Conservation (phyloP, 1,140 invertebrate genomes). For the Whitmania pigra region DNA sequence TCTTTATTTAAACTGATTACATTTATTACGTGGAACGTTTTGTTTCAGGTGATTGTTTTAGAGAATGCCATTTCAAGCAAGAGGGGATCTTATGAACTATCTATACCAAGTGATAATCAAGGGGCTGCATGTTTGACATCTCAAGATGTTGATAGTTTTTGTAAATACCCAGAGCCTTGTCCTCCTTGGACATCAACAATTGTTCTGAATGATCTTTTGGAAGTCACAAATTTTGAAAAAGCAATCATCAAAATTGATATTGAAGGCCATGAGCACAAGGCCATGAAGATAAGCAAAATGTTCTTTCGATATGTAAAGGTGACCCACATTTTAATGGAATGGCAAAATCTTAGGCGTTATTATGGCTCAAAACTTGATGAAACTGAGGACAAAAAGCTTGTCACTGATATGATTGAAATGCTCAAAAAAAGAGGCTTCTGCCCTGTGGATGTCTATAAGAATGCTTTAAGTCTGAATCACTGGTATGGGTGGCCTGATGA, state of each 20-base stretch:
- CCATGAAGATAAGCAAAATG: conserved; percentile 14
- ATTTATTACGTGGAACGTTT: not conserved
- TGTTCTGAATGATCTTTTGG: conserved; percentile 22
- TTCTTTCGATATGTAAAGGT: conserved; percentile 24
- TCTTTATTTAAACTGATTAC: not conserved
- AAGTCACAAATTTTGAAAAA: conserved; percentile 19
- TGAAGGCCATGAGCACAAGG: conserved; percentile 27
- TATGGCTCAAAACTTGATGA: conserved; percentile 12
- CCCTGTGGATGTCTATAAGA: not conserved
- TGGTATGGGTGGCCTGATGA: conserved; percentile 25
- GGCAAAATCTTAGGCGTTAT: conserved; percentile 22
- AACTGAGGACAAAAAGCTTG: conserved; percentile 17
- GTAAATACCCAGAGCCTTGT: not conserved
- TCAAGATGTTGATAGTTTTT: conserved; percentile 16
- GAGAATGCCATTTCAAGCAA: conserved; percentile 25
- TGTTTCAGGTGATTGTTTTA: conserved; percentile 22
- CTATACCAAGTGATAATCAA: conserved; percentile 25
- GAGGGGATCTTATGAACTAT: conserved; percentile 17
- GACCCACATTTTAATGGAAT: conserved; percentile 30
- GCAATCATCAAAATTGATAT: conserved; percentile 25
- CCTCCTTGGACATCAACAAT: conserved; percentile 13
- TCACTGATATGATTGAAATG: conserved; percentile 17
- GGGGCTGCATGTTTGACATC: conserved; percentile 23
- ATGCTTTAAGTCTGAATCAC: not conserved
- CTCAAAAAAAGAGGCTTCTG: conserved; percentile 13